A percentile compares a stretch with the other conserved stretches of the same genome.
Conservation (phyloP, 2,113 vertebrate species). For the Puma concolor region DNA sequence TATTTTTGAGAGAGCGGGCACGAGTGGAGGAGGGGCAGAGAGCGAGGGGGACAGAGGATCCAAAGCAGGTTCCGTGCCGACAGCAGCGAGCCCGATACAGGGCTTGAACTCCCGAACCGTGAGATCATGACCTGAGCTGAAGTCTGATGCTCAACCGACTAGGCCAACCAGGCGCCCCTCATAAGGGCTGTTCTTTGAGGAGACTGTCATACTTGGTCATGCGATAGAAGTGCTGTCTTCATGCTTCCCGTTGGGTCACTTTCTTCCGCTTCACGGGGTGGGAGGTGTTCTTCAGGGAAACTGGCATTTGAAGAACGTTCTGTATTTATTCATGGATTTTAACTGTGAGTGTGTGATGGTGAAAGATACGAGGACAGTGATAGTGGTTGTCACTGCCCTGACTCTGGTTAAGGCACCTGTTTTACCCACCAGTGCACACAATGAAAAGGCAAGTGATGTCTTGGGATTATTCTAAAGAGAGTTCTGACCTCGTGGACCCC, state of each 20-base stretch:
- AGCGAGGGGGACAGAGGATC: no score
- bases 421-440: neutral
- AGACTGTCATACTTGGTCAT: fast-evolving
- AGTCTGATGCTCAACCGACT: no score
- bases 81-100: no score
- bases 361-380: neutral
- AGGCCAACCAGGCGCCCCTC: no score
- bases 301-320: neutral
- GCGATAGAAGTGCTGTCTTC: fast-evolving
- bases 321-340: neutral
- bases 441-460: neutral
- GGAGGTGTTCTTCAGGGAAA: neutral
- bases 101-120: no score
- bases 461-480: neutral
- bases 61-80: no score
- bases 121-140: no score
- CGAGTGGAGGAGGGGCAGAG: no score
- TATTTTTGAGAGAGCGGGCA: no score
- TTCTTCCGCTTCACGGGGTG: fast-evolving
- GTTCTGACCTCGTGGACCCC: neutral
- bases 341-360: neutral
- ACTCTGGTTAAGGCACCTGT: neutral
- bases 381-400: no score
- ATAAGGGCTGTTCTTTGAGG: neutral
- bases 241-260: fast-evolving